These are phyloP conservation scores for Agrenia bidenticulata DNA, from an alignment of 2,888 invertebrate species.

Conservation along the genomic window DNA sequence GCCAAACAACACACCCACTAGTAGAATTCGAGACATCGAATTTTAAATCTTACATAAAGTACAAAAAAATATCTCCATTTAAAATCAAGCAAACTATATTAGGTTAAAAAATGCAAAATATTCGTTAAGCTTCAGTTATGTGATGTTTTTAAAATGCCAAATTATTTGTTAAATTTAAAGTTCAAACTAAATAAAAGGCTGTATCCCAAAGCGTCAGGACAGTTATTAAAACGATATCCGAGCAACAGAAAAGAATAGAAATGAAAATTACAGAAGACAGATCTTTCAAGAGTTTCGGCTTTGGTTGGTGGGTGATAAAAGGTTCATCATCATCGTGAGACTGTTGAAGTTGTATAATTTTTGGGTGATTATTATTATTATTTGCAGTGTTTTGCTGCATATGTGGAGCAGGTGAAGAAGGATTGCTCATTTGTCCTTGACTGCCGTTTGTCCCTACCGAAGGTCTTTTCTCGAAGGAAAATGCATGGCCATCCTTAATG, in stretches of 20 bases:
- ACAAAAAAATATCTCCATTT: too few relatives aligned
- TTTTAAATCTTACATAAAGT: too few relatives aligned
- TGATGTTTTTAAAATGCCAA: too few relatives aligned
- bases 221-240: conserved; percentile 15
- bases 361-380: conserved; percentile 55
- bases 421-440: conserved; percentile 9
- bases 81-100: too few relatives aligned
- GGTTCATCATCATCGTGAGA: conserved; percentile 75
- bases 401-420: conserved; percentile 32
- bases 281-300: conserved; percentile 33
- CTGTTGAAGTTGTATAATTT: conserved; percentile 64
- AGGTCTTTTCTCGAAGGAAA: conserved; percentile 79
- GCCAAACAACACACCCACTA: too few relatives aligned
- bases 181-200: too few relatives aligned
- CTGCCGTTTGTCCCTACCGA: conserved; percentile 53
- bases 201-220: conserved; percentile 2
- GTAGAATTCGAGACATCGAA: too few relatives aligned
- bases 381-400: conserved; percentile 28
- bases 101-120: too few relatives aligned
- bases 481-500: conserved; percentile 70
- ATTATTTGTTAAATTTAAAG: too few relatives aligned
- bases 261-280: conserved; percentile 34
- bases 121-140: too few relatives aligned
- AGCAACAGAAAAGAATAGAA: conserved; percentile 20
- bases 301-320: conserved; percentile 55